Percentiles rank a stretch among this genome's conserved stretches.
Conservation (phyloP, 2,888 invertebrate genomes). For the Mesoligia furuncula region DNA sequence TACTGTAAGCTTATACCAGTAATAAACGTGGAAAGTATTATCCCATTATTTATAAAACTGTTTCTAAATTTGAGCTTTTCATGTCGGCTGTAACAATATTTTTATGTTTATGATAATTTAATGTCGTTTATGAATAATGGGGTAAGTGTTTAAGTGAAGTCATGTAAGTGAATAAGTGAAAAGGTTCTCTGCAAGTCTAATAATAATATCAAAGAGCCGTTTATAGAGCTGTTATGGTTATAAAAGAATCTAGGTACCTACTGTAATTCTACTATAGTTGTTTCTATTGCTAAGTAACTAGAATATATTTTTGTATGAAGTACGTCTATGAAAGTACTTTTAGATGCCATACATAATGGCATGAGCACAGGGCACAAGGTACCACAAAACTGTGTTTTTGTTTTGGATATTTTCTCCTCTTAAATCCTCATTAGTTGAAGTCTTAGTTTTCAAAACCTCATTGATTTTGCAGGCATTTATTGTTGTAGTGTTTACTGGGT, state of each 20-base stretch:
- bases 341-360: not conserved
- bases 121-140: not conserved
- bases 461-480: not conserved
- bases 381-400: not conserved
- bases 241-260: not conserved
- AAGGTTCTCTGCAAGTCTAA: not conserved
- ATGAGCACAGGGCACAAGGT: not conserved
- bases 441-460: not conserved
- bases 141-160: constrained; percentile 4
- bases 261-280: not conserved
- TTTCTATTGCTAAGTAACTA: not conserved
- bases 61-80: too few species aligned
- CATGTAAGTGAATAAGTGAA: not conserved
- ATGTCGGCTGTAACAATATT: not conserved
- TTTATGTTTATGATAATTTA: not conserved
- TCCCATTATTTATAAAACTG: not conserved
- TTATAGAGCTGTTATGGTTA: not conserved
- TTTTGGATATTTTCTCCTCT: not conserved
- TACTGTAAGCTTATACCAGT: not conserved
- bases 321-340: not conserved
- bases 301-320: not conserved
- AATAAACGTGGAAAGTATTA: not conserved
- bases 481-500: not conserved
- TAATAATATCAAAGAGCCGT: not conserved
- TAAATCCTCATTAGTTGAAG: not conserved